Percentiles rank a stretch among this genome's conserved stretches.
phyloP scores from a whole-genome alignment of 2,797 vertebrate genomes.

The Euthynnus affinis region DNA sequence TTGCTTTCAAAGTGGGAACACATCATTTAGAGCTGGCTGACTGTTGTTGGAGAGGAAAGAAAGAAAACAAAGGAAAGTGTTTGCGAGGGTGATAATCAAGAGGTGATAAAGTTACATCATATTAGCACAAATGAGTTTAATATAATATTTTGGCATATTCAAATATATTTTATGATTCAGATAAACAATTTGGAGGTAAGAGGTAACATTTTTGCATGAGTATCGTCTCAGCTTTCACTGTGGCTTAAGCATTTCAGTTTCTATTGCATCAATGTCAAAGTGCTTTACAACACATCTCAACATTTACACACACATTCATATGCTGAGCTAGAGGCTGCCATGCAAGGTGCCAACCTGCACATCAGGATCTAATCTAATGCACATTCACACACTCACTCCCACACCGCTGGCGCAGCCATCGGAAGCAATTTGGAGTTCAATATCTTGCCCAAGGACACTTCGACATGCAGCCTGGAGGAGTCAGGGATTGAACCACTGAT shows the following conservation, averaged over 20 bases:
- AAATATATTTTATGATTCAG: neutral
- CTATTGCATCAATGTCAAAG: conserved; percentile 14
- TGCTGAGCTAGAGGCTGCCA: too few relatives aligned
- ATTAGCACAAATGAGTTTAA: neutral
- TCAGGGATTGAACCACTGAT: too few relatives aligned
- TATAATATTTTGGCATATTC: neutral
- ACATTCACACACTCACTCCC: too few relatives aligned
- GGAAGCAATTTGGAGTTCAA: too few relatives aligned
- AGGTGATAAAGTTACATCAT: neutral
- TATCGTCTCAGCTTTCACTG: conserved; percentile 18
- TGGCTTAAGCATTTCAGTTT: neutral
- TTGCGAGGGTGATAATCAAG: neutral
- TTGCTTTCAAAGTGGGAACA: neutral
- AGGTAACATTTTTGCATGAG: neutral
- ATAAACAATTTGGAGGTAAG: neutral
- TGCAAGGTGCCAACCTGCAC: too few relatives aligned
- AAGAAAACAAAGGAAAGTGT: neutral
- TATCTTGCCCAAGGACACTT: too few relatives aligned
- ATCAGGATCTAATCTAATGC: too few relatives aligned
- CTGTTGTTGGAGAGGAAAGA: neutral
- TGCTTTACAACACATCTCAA: too few relatives aligned
- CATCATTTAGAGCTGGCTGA: neutral
- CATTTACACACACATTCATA: too few relatives aligned
- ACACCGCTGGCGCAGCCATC: too few relatives aligned
- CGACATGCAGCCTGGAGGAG: too few relatives aligned